These are phyloP conservation scores for Monoplex corrugatus DNA, from an alignment of 2,888 invertebrate species.

Conservation along the genomic window DNA sequence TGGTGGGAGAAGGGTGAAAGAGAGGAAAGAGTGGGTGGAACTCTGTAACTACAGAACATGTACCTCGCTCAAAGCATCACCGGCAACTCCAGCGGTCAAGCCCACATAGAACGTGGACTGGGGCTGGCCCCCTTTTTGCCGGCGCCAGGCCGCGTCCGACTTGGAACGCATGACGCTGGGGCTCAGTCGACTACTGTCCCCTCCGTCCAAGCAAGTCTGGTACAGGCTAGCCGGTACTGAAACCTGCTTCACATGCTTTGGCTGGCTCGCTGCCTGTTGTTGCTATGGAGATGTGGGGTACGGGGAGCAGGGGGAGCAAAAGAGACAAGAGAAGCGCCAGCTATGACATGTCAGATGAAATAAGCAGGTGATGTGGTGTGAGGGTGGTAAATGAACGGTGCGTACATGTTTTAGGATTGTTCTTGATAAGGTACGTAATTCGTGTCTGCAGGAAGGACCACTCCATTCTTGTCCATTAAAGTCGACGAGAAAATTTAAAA, in stretches of 20 bases:
- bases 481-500: no score
- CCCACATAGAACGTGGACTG: constrained; percentile 55
- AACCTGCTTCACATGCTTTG: constrained; percentile 69
- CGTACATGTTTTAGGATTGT: no score
- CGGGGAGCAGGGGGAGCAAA: neutral
- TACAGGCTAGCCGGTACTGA: constrained; percentile 69
- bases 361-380: no score
- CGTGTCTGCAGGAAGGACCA: no score
- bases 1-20: no score
- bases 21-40: no score
- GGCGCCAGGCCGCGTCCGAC: constrained; percentile 68
- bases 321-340: constrained; percentile 37
- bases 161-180: constrained; percentile 68
- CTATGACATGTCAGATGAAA: no score
- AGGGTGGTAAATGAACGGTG: no score
- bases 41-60: no score
- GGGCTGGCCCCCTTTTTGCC: constrained; percentile 18
- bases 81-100: neutral
- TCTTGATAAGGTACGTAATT: no score
- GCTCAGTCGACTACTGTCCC: constrained; percentile 50
- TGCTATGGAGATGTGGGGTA: neutral
- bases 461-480: no score
- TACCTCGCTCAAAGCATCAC: neutral
- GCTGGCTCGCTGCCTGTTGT: no score
- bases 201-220: neutral